These are phyloP conservation scores for Athalia circularis DNA, from an alignment of 2,888 invertebrate species.

Conservation along the genomic window DNA sequence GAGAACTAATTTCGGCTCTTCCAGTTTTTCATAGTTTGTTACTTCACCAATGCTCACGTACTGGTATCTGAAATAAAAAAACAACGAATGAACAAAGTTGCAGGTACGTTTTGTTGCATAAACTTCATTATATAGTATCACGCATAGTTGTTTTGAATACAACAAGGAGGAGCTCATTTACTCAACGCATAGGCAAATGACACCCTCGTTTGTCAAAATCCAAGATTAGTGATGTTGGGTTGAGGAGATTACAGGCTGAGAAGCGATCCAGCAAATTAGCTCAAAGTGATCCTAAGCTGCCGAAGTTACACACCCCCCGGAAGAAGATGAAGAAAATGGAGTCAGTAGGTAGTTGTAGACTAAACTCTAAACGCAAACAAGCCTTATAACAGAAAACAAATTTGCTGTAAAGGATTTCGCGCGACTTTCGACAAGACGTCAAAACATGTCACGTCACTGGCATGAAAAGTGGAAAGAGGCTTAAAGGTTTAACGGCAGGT, in stretches of 20 bases:
- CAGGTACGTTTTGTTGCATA: too few species aligned
- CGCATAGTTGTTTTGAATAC: neutral
- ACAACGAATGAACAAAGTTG: too few species aligned
- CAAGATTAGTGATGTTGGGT: conserved; percentile 28
- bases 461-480: conserved; percentile 36
- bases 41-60: too few species aligned
- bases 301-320: conserved; percentile 18
- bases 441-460: conserved; percentile 55
- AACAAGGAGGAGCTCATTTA: neutral
- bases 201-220: conserved; percentile 39
- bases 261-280: conserved; percentile 40
- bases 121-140: too few species aligned
- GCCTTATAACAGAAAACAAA: neutral
- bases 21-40: neutral
- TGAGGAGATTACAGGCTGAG: conserved; percentile 22
- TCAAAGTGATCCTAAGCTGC: conserved; percentile 50
- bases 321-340: neutral
- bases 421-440: conserved; percentile 52
- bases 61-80: neutral
- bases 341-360: neutral
- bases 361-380: conserved; percentile 1
- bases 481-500: conserved; percentile 53
- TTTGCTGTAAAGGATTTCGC: conserved; percentile 14
- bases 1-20: neutral
- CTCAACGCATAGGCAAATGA: neutral